Evolutionary conservation across 2,888 invertebrate species (phyloP).

Genomic region (Nysson spinosus): DNA sequence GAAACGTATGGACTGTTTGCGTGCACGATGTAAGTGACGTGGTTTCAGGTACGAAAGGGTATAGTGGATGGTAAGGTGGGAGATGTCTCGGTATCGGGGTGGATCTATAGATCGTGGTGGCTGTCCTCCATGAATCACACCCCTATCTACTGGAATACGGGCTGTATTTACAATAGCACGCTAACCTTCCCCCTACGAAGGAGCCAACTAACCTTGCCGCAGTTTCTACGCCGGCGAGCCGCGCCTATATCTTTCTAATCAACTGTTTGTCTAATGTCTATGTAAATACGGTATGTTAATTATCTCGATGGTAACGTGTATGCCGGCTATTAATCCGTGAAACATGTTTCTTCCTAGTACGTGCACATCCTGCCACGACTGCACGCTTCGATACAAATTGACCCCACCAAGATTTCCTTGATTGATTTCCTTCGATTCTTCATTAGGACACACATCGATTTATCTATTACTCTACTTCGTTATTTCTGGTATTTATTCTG

Average conservation of each 20-base stretch:
- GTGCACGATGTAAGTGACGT: conserved; percentile 63
- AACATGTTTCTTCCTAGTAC: conserved; percentile 61
- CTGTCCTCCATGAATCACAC: conserved; percentile 75
- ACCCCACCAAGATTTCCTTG: conserved; percentile 2
- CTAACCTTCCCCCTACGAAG: conserved; percentile 63
- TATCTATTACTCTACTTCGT: too few species aligned
- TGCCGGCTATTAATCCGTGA: conserved; percentile 66
- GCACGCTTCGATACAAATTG: conserved; percentile 37
- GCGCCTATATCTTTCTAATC: conserved; percentile 73
- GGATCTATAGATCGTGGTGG: conserved; percentile 73
- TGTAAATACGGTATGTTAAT: conserved; percentile 76
- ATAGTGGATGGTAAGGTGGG: conserved; percentile 25
- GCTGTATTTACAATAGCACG: conserved; percentile 71
- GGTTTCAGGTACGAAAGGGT: conserved; percentile 33
- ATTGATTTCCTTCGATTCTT: conserved; percentile 9
- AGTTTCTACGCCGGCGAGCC: conserved; percentile 32
- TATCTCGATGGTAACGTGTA: conserved; percentile 72
- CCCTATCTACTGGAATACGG: conserved; percentile 71
- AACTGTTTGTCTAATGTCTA: conserved; percentile 76
- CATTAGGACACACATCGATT: too few species aligned
- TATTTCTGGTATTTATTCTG: too few species aligned
- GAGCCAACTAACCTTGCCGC: conserved; percentile 13
- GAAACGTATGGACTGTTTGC: conserved; percentile 74
- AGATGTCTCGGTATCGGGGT: conserved; percentile 70
- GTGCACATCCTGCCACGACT: conserved; percentile 36